Evolutionary conservation across 2,797 vertebrate species (phyloP), one percentile per base, ranked within the genome.

Genomic region (Danio kyathit): DNA sequence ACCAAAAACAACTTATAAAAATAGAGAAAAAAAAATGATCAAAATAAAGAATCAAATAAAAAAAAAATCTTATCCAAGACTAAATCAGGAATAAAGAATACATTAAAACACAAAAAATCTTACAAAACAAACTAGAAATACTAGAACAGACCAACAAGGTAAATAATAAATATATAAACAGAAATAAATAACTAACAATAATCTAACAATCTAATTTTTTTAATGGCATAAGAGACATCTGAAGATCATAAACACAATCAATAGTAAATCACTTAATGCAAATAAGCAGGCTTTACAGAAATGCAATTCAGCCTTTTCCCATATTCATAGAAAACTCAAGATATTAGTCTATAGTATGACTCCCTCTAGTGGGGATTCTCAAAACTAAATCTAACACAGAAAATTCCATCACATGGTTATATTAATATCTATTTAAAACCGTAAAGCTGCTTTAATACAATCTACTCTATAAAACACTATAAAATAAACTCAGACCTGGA

Each of bases 241-340:
- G 49, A 29, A 19, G 13, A 51, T 7, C n/a, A 41, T 52, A 52
- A 21, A 60, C 43, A 21, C 14, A 9, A 49, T 61, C 4, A 3
- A 52, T 41, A 29, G 52, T 76, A 3, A 61, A 60, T 38, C 44
- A 74, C 14, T 40, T 41, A 64, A 63, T 74, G 14, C 9, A 74
- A 49, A 38, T n/a, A 5, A 59, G 17, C 17, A 74, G 14, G 17
- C 9, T 13, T 44, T 19, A 17, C 63, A 66, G 17, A 44, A 44
- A 44, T 57, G 54, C 54, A 11, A 57, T 21, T 51, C 0, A 38
- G 9, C 7, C 43, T n/a, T 12, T 12, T n/a, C 6, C 29, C 2
- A 16, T 21, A 17, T 5, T 12, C 12, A 11, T 2, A 51, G 4
- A 69, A 4, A 38, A 3, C 14, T 5, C 1, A 17, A 46, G 46